Evolutionary conservation across 2,113 vertebrate genomes (phyloP), one percentile per base, ranked within the genome.

Genomic region (Scolopax mira): DNA sequence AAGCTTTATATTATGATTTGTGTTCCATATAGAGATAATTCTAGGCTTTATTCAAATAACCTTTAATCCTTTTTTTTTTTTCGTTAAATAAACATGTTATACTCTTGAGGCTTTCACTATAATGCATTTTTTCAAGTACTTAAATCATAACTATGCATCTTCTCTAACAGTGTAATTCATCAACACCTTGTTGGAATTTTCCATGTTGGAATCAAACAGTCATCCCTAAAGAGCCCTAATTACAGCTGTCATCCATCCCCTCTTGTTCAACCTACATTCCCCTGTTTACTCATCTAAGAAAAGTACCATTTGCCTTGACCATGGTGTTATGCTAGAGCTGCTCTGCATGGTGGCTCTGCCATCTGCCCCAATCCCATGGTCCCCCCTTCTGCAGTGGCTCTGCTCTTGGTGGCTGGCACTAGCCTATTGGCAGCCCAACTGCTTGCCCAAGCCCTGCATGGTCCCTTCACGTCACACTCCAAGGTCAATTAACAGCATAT

Each of bases 391-490:
- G 11, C 4, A 1, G 39, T 16, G 54, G 55, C 19, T 70, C 51
- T 41, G 18, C 35, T 57, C 2, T 6, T 6, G 9, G 18, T 9
- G 25, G 30, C 48, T 33, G 33, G 55, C 52, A 39, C 14, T 7
- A 18, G 24, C n/a, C n/a, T n/a, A n/a, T n/a, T n/a, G n/a, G 18
- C 52, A 67, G n/a, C 62, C 35, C 14, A 1, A 11, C 44, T 35
- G 31, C 27, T 25, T 33, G 62, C 14, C 51, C 5, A 4, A 74
- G 22, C 18, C 51, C 24, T 33, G 48, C 15, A 1, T 0, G 11
- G 2, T 25, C 41, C n/a, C 42, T 39, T 85, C 35, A 6, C 0
- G 0, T 44, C 16, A 41, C 10, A 8, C 28, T n/a, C 31, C 11
- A 3, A 3, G 10, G 23, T 30, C 83, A 88, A 24, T 8, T 39